Percentiles rank a stretch among this genome's conserved stretches.
phyloP scores from a whole-genome alignment of 2,888 invertebrate genomes.

The Pecten maximus region DNA sequence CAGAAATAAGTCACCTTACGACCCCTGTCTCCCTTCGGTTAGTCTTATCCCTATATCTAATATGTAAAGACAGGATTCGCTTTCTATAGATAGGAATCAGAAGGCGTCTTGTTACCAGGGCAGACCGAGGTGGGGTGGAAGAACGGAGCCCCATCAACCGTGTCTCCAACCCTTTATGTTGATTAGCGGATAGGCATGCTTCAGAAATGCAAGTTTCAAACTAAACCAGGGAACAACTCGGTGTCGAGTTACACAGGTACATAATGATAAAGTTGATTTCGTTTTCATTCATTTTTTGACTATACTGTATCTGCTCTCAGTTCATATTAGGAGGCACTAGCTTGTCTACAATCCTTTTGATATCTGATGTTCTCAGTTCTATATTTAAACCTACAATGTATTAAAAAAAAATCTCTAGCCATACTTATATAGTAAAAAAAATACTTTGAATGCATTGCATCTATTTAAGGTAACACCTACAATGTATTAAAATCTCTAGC shows the following conservation, averaged over 20 bases:
- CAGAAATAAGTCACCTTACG: neutral
- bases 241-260: neutral
- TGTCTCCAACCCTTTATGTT: neutral
- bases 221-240: neutral
- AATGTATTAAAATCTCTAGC: no score
- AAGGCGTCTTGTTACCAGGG: neutral
- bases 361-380: no score
- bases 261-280: no score
- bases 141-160: neutral
- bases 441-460: no score
- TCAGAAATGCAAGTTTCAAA: neutral
- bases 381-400: no score
- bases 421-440: no score
- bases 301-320: no score
- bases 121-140: neutral
- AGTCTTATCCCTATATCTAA: neutral
- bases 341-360: no score
- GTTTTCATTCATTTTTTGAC: no score
- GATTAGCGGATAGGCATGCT: neutral
- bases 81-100: conserved; percentile 26
- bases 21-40: neutral
- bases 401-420: no score
- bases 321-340: no score
- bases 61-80: conserved; percentile 16
- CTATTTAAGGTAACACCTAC: no score